Base-by-base conservation (phyloP, 2,888 invertebrate genomes). In the Macaria notata region DNA sequence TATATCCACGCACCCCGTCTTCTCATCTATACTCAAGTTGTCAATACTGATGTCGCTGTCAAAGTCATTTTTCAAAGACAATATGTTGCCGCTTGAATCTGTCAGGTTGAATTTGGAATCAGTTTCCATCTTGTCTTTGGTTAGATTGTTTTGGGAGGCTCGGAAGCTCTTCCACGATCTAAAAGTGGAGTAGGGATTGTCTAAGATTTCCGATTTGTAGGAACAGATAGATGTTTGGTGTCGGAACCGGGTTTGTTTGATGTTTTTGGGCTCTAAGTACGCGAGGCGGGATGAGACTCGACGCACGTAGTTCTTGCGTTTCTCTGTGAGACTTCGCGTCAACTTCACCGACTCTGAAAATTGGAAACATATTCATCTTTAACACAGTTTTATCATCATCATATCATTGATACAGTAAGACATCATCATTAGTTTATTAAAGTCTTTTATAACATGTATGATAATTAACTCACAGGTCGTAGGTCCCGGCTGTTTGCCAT, bases 251-350 rank as follows among this genome's bases (percentile, higher is more conserved):
- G 69, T 66, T 0, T 65, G 65, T 48, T 76, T 83, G 3, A 81
- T 72, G 61, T 78, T 81, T 42, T 80, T 81, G 0, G 81, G 81
- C 59, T 90, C 89, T 47, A 88, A 61, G 46, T 88, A 88, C 0
- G 92, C 93, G 3, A 93, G 92, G 44, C 92, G 84, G 0, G 92
- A 92, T 0, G 94, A 94, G 2, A 94, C 93, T 5, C 94, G 85
- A 0, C 93, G 86, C 0, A 94, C 93, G 89, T 95, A 94, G 68
- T 93, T 93, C 73, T 94, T 94, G 0, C 94, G 84, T 54, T 93
- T 93, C 68, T 94, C 94, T 0, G 94, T 94, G 31, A 94, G 76
- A 65, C 90, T 92, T 42, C 93, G 81, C 2, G 92, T 92, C 3
- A 93, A 73, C 67, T 90, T 92, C 5, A 92, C 89, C 47, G 92